Evolutionary conservation across 2,113 vertebrate genomes (phyloP), one percentile per base, ranked within the genome.

Genomic region (Nettapus auritus): DNA sequence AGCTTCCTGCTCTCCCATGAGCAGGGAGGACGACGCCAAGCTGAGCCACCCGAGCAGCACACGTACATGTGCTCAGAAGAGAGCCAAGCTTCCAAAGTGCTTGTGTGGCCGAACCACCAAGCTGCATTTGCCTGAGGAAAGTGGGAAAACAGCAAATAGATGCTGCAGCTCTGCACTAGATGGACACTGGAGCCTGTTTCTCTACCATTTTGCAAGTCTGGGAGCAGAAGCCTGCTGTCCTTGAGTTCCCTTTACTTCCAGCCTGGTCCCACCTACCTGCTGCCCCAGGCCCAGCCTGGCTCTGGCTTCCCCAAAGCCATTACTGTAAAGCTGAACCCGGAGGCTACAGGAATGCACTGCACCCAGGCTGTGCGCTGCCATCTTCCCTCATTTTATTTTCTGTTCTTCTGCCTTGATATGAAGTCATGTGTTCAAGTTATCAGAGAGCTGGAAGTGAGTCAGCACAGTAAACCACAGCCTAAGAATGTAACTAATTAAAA

Each of bases 381-480:
- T 21, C 69, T 67, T 28, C 63, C 71, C 79, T 21, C 1, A 2
- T 8, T 7, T 52, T 80, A 18, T 31, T 22, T 42, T 56, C 73
- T 42, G 38, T 8, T 83, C 69, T 89, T 62, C 44, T 88, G 93
- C 78, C 90, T 70, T 31, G 34, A 55, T 79, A 67, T 7, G 40
- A 74, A 91, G 77, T 67, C 88, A 56, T 53, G 81, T 53, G 88
- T 31, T 73, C 60, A 36, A 94, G 44, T 55, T 80, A 90, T 44
- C 81, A 52, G 90, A 85, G 68, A 90, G 78, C 82, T 86, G 90
- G 94, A 95, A 97, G 87, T 94, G 91, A 97, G 94, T 84, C 95
- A 97, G 96, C 91, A 60, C 81, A 68, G 91, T 38, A 57, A 94
- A 82, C 84, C 55, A 64, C 89, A 91, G 82, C 46, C 86, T 48